These are phyloP conservation scores for Lingula anatina DNA, from an alignment of 2,888 invertebrate species.

Conservation along the genomic window DNA sequence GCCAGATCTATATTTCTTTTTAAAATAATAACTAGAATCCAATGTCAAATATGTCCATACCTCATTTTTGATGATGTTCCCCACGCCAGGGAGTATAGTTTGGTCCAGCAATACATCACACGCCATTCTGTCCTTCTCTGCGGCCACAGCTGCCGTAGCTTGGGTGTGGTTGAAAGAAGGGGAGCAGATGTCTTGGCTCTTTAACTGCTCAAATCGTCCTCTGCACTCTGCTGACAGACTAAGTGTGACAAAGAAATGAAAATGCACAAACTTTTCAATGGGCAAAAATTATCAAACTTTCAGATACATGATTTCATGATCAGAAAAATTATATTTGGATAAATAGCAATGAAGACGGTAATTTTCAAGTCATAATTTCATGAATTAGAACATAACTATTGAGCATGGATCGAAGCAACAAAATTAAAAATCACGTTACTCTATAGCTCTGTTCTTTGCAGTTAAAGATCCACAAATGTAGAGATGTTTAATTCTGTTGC, in stretches of 20 bases:
- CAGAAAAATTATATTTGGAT: neutral
- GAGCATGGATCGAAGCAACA: too few species aligned
- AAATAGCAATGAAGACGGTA: neutral
- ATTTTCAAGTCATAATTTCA: neutral
- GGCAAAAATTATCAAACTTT: too few species aligned
- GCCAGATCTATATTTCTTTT: too few species aligned
- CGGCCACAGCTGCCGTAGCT: slow-evolving; percentile 21
- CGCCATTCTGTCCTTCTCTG: slow-evolving; percentile 20
- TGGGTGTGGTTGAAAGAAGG: slow-evolving; percentile 24
- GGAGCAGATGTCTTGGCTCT: slow-evolving; percentile 30
- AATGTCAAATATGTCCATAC: slow-evolving; percentile 7
- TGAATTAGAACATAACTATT: neutral
- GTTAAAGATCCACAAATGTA: too few species aligned
- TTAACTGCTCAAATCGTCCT: slow-evolving; percentile 16
- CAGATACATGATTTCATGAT: too few species aligned
- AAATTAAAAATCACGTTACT: too few species aligned
- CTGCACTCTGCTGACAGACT: slow-evolving; percentile 18
- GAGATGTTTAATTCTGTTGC: too few species aligned
- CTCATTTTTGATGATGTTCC: slow-evolving; percentile 48
- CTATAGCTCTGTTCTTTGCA: too few species aligned
- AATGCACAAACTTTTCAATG: too few species aligned
- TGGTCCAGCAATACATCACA: slow-evolving; percentile 45
- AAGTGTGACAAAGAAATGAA: slow-evolving; percentile 1
- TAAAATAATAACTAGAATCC: neutral
- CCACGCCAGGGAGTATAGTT: slow-evolving; percentile 38